phyloP scores from a whole-genome alignment of 2,113 vertebrate genomes.

The Hepsetus odoe region DNA sequence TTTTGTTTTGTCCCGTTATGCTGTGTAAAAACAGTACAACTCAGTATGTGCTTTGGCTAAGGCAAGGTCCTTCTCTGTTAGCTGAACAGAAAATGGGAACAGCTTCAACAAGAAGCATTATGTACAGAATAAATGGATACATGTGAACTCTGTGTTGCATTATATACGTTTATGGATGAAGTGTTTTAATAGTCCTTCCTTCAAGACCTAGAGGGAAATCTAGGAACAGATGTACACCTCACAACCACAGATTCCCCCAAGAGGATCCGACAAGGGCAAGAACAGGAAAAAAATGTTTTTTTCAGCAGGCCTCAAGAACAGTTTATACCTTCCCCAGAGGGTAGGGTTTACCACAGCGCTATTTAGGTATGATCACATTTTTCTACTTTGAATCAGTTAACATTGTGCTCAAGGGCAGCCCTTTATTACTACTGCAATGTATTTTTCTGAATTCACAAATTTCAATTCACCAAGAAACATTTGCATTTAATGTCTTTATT shows the following conservation, averaged over 20 bases:
- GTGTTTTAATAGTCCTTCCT: background rate
- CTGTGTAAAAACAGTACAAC: background rate
- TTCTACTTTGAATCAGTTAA: too few relatives aligned
- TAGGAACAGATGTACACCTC: background rate
- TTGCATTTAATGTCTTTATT: conserved; percentile 63
- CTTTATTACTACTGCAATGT: background rate
- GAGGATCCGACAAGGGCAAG: background rate
- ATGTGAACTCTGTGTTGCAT: conserved; percentile 7
- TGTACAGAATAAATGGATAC: conserved; percentile 35
- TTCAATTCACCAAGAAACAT: background rate
- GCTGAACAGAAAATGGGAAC: background rate
- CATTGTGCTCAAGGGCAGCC: background rate
- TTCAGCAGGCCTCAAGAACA: background rate
- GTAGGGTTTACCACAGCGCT: background rate
- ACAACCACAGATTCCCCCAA: background rate
- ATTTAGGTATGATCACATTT: background rate
- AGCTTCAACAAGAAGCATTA: background rate
- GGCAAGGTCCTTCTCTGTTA: background rate
- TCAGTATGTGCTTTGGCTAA: background rate
- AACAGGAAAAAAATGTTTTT: background rate
- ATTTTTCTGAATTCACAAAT: background rate
- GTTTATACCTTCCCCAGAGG: background rate
- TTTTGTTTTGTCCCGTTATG: background rate
- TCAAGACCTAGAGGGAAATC: background rate
- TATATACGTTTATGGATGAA: background rate